Percentiles rank a stretch among this genome's conserved stretches.
These are phyloP conservation scores for Polyommatus icarus DNA, from an alignment of 2,888 invertebrate genomes.

Conservation along the genomic window DNA sequence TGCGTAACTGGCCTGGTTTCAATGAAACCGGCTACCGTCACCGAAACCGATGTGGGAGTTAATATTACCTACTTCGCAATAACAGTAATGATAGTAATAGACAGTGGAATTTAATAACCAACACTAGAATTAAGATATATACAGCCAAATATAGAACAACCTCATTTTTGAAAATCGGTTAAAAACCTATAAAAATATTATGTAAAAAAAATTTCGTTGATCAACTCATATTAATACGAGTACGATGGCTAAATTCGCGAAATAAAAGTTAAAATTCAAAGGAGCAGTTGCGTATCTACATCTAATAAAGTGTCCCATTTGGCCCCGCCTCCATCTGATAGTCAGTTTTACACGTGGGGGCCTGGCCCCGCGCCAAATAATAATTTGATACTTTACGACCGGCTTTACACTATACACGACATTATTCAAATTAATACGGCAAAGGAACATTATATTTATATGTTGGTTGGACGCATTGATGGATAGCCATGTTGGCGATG, in stretches of 20 bases:
- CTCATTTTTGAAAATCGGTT: no score
- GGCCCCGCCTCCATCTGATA: slow-evolving; percentile 28
- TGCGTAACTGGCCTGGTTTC: no score
- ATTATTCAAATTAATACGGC: slow-evolving; percentile 10
- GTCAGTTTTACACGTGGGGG: slow-evolving; percentile 15
- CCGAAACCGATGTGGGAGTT: no score
- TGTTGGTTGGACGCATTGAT: neutral
- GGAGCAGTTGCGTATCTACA: slow-evolving; percentile 1
- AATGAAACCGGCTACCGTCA: no score
- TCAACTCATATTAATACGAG: neutral
- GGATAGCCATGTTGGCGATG: neutral
- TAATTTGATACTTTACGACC: slow-evolving; percentile 20
- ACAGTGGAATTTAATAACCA: no score
- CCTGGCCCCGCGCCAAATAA: slow-evolving; percentile 16
- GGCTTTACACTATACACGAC: neutral
- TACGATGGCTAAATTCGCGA: neutral
- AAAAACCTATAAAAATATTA: no score
- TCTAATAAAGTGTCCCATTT: slow-evolving; percentile 18
- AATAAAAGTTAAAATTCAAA: slow-evolving; percentile 7
- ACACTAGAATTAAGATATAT: no score
- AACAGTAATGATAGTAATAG: no score
- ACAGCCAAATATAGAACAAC: no score
- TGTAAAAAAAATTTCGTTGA: neutral
- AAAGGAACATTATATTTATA: neutral
- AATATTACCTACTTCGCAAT: no score